A percentile compares a stretch with the other conserved stretches of the same genome.
Evolutionary conservation across 2,888 invertebrate species (phyloP).

Genomic region (Petrophora chlorosata): DNA sequence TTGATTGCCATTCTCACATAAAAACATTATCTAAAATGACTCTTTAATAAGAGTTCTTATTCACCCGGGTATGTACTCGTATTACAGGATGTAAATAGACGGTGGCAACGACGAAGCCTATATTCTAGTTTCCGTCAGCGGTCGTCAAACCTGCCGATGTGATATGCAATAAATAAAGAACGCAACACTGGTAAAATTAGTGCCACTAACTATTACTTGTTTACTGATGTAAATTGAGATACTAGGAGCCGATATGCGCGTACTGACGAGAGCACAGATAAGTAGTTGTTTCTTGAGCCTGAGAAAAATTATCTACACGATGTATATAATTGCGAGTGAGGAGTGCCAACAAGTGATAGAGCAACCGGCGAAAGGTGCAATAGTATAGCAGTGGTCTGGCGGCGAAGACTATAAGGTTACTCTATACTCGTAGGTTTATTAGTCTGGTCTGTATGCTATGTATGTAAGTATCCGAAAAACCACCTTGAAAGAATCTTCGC

Average conservation of each 20-base stretch:
- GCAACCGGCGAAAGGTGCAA: too few species aligned
- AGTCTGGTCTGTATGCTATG: too few species aligned
- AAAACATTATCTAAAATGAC: slow-evolving; percentile 21
- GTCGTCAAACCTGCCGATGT: slow-evolving; percentile 45
- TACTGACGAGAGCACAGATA: neutral
- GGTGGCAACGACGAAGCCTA: slow-evolving; percentile 38
- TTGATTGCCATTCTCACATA: too few species aligned
- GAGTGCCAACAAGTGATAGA: too few species aligned
- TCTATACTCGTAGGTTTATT: too few species aligned
- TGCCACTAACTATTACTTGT: slow-evolving; percentile 16
- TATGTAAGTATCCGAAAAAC: too few species aligned
- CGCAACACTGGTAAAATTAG: slow-evolving; percentile 16
- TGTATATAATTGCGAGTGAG: too few species aligned
- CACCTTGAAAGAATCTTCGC: too few species aligned
- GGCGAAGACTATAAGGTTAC: too few species aligned
- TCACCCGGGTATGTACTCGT: slow-evolving; percentile 21
- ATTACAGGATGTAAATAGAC: slow-evolving; percentile 29
- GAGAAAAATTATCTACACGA: too few species aligned
- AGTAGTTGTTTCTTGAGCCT: neutral
- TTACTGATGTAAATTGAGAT: slow-evolving; percentile 13
- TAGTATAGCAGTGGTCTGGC: too few species aligned
- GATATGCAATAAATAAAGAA: slow-evolving; percentile 11
- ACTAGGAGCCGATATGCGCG: neutral
- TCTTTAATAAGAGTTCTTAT: slow-evolving; percentile 20
- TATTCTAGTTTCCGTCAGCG: slow-evolving; percentile 44